Base-by-base conservation (phyloP, 2,797 vertebrate species). In the Pteronotus mesoamericanus region DNA sequence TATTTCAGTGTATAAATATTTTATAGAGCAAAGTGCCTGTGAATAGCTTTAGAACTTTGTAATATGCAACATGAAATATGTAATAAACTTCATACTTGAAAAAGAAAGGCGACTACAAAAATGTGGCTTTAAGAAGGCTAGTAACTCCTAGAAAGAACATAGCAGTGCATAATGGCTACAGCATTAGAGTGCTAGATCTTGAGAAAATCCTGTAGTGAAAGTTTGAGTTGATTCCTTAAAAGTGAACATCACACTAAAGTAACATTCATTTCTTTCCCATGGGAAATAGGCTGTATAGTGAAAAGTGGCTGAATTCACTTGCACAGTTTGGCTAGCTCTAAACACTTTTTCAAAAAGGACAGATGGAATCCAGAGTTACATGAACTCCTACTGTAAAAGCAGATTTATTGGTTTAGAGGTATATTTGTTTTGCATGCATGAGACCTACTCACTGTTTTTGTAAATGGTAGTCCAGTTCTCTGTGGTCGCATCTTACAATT, bases 1-100 rank as follows among this genome's bases (percentile, higher is more conserved):
- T 39, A 84, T 97, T 96, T 97, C 90, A 83, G 32, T 51, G 18
- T 92, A 93, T 96, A 68, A 95, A 95, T 97, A 96, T 96, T 97
- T 97, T 94, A 96, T 90, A 92, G 94, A 78, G 44, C 39, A 78
- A 90, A 97, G 85, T 93, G 39, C 89, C 77, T 92, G 57, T 93
- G 89, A 95, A 85, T 87, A 68, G 61, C 88, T 92, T 92, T 44
- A 72, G 72, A 83, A 88, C 96, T 96, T 92, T 93, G 3, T 94
- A 96, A 95, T 86, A 74, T 85, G 39, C 57, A 93, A 22, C 26
- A 82, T 90, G 72, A 96, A 96, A 95, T 95, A 91, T 71, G 44
- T 89, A 93, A 82, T 94, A 96, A 93, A 96, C 93, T 96, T 94
- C 19, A 89, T 93, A 94, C 95, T 85, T 96, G 84, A 87, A 95